Conservation (phyloP, 2,888 invertebrate species). For the Pyrgus malvae region DNA sequence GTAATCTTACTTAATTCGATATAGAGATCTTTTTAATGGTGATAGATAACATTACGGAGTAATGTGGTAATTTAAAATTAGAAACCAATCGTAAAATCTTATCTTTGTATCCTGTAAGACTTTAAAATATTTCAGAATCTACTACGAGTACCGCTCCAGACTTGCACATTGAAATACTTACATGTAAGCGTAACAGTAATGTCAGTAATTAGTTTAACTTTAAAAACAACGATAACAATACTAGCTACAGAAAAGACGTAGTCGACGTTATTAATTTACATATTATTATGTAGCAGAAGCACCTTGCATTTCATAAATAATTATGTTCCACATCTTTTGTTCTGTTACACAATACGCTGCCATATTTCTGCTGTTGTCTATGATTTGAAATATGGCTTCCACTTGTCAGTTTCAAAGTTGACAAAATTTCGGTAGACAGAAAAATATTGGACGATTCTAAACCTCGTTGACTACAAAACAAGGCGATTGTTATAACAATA, state of each 20-base stretch:
- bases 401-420: slow-evolving; percentile 30
- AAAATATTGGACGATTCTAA: slow-evolving; percentile 23
- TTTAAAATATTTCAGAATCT: too few relatives aligned
- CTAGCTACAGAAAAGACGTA: slow-evolving; percentile 2
- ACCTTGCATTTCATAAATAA: slow-evolving; percentile 28
- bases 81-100: too few relatives aligned
- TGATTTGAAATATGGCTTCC: slow-evolving; percentile 34
- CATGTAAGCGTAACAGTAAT: neutral
- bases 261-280: slow-evolving; percentile 14
- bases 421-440: slow-evolving; percentile 24
- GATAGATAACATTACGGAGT: too few relatives aligned
- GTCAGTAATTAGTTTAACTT: neutral
- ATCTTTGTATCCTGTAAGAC: too few relatives aligned
- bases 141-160: too few relatives aligned
- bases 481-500: slow-evolving; percentile 16
- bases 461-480: slow-evolving; percentile 20
- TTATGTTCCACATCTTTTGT: slow-evolving; percentile 28
- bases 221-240: neutral
- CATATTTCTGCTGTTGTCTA: slow-evolving; percentile 30
- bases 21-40: too few relatives aligned
- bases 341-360: slow-evolving; percentile 26
- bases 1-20: too few relatives aligned
- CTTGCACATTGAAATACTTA: neutral
- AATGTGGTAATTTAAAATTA: too few relatives aligned
- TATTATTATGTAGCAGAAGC: slow-evolving; percentile 9